Evolutionary conservation across 2,888 invertebrate genomes (phyloP), one percentile per base, ranked within the genome.

Genomic region (Aphodius sticticus): DNA sequence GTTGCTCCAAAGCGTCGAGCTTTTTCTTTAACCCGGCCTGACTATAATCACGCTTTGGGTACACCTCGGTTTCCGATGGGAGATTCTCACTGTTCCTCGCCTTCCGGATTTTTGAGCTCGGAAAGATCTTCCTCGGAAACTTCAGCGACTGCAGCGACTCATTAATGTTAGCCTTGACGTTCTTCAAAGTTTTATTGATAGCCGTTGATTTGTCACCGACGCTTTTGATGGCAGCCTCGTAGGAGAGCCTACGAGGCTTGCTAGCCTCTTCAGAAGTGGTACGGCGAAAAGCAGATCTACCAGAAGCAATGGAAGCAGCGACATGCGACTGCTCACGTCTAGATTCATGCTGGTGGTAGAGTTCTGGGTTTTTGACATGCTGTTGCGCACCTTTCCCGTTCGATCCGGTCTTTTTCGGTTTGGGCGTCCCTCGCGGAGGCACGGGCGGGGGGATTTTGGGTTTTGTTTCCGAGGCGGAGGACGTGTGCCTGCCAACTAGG

Each of bases 401-500:
- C 81, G 53, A 53, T 53, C 53, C 53, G 84, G 91, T 91, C 69
- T 92, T 90, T 88, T 92, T 92, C 80, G 91, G 89, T 88, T 94
- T 94, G 71, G 94, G 95, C 36, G 95, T 95, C 79, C 96, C 96
- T 85, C 96, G 91, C 4, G 96, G 96, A 78, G 96, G 96, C 77
- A 97, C 96, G 26, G 97, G 97, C 78, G 97, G 97, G 70, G 96
- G 96, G 70, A 96, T 93, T 89, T 95, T 94, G 85, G 94, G 92
- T 89, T 95, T 95, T 84, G 91, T 91, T 70, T 92, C 91, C 83
- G 88, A 72, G 69, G 72, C 88, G 80, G 88, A 89, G 79, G 86
- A 86, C 82, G 86, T 84, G 83, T 85, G 85, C 84, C 92, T 88
- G 86, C 94, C 94, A 89, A 95, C 95, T 86, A 95, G 90, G 77